These are phyloP conservation scores for Melanaphis sacchari DNA, from an alignment of 1,140 invertebrate genomes.

Conservation along the genomic window DNA sequence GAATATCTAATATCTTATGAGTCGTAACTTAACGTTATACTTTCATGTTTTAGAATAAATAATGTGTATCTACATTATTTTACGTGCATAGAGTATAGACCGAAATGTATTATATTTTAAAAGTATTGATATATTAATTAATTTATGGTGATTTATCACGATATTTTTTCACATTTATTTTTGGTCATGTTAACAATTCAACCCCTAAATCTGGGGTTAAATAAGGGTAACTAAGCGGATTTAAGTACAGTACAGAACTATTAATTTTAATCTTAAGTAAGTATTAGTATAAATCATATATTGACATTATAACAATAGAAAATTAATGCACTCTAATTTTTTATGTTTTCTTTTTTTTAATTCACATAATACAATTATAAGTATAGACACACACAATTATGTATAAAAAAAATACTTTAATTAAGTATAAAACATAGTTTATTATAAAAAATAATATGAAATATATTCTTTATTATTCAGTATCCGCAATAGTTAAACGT, in stretches of 20 bases:
- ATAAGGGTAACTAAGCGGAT: not conserved
- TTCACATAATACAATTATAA: not conserved
- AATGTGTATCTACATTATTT: not conserved
- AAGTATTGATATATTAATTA: not conserved
- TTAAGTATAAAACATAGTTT: not conserved
- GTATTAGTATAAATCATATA: not conserved
- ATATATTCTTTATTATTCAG: not conserved
- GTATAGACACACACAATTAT: not conserved
- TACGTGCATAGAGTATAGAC: not conserved
- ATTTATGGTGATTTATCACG: not conserved
- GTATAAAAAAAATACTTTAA: too few relatives aligned
- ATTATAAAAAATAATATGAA: not conserved
- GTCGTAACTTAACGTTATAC: not conserved
- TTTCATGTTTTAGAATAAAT: not conserved
- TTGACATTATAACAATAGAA: not conserved
- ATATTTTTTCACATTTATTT: not conserved
- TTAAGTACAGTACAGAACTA: not conserved
- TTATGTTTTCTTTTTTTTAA: not conserved
- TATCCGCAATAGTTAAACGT: not conserved
- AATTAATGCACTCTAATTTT: not conserved
- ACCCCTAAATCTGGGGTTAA: not conserved
- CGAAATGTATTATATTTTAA: not conserved
- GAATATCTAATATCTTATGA: not conserved
- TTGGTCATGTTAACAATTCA: not conserved
- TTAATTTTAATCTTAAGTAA: not conserved